Percentiles rank a stretch among this genome's conserved stretches.
Evolutionary conservation across 2,888 invertebrate species (phyloP).

Genomic region (Lamellibrachia columna): DNA sequence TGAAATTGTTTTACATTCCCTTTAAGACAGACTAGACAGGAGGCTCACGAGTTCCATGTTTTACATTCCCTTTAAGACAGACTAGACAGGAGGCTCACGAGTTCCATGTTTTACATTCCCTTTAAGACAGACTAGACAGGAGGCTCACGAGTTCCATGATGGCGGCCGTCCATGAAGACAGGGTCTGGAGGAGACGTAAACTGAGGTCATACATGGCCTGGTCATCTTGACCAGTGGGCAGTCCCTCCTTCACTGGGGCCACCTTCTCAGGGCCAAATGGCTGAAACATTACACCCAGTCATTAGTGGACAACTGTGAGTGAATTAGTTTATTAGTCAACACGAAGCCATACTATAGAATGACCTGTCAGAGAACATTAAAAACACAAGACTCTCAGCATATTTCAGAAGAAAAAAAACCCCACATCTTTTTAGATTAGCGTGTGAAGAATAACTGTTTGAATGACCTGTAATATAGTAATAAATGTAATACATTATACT

Average conservation of each 20-base stretch:
- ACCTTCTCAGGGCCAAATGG: background rate
- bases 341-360: no score
- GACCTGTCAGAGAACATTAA: no score
- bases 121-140: background rate
- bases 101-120: background rate
- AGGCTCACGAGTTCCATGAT: constrained; percentile 67
- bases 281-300: background rate
- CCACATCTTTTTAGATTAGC: no score
- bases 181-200: constrained; percentile 85
- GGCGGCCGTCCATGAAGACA: constrained; percentile 95
- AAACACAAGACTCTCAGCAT: no score
- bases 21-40: background rate
- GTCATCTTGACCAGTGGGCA: constrained; percentile 80
- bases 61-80: no score
- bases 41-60: constrained; percentile 33
- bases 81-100: constrained; percentile 28
- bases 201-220: constrained; percentile 88
- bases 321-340: background rate
- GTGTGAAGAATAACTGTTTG: no score
- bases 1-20: no score
- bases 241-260: background rate
- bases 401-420: no score
- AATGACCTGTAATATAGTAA: no score
- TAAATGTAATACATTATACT: no score
- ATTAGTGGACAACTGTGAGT: background rate